Conservation (phyloP, 2,797 vertebrate genomes). For the Stomatorhinus walkeri region DNA sequence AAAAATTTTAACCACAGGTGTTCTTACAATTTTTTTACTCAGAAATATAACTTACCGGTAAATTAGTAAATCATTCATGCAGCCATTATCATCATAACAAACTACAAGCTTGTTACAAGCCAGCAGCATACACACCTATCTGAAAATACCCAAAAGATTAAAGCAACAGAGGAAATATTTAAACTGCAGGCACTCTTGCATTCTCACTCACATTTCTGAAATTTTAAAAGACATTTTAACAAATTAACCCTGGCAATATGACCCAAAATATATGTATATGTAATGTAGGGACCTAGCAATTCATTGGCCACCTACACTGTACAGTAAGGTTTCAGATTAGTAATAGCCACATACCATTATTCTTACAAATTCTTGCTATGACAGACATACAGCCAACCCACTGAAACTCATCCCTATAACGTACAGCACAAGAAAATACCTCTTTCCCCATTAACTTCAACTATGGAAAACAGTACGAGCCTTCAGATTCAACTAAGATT, state of each 20-base stretch:
- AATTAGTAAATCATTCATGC: not conserved
- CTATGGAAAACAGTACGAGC: not conserved
- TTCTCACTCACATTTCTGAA: not conserved
- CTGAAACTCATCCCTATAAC: not conserved
- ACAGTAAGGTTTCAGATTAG: not conserved
- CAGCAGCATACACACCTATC: not conserved
- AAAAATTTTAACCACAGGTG: not conserved
- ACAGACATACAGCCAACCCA: not conserved
- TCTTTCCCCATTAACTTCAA: not conserved
- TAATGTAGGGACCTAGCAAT: not conserved
- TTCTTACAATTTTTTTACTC: not conserved
- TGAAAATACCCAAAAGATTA: not conserved
- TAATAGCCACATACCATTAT: not conserved
- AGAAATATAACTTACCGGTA: not conserved
- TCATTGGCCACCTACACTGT: not conserved
- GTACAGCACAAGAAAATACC: not conserved
- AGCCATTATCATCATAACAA: not conserved
- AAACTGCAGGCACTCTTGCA: not conserved
- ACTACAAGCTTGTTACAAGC: not conserved
- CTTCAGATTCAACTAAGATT: not conserved
- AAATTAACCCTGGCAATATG: not conserved
- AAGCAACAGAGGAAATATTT: not conserved
- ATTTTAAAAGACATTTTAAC: not conserved
- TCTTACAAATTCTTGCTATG: not conserved
- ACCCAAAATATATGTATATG: not conserved